Base-by-base conservation (phyloP, 2,797 vertebrate species). In the Xerus rutilus region DNA sequence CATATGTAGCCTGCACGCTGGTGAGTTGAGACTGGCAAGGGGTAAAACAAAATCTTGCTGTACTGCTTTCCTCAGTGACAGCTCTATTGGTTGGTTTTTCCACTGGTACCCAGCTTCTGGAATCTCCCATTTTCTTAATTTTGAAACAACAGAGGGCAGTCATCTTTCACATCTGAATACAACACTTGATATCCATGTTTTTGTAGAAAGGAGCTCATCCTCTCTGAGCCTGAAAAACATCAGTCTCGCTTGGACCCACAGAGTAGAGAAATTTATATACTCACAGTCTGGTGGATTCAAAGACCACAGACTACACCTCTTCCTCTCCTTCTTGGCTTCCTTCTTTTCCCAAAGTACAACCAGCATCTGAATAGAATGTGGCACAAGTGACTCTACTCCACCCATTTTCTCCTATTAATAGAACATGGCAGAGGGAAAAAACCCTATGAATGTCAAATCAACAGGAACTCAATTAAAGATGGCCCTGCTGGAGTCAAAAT, bases 101-200 rank as follows among this genome's bases (percentile, higher is more conserved):
- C 97, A 93, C 76, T 70, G 93, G 83, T 86, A 84, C 20, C 73
- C 18, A 89, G 76, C 59, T 35, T 88, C 96, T 85, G 67, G 84
- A 97, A 78, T 90, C 79, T 69, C 87, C 87, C 6, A 2, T 73
- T 92, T 95, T 98, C 96, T 92, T 97, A 59, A 96, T 39, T 74
- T 82, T 76, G 88, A 90, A 95, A 96, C 86, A 97, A 93, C 97
- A 97, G 95, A 96, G 95, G 89, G 69, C 72, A 97, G 97, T 95
- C 93, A 98, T 89, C 15, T 82, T 91, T 95, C 88, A 20, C 18
- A 69, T 86, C 73, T 93, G 96, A 90, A 91, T 84, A 95, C 85
- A 86, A 81, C 67, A 67, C 89, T 95, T 85, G 86, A 49, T 74
- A 79, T 91, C 57, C 67, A 3, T 94, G 90, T 94, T 96, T 97